Conservation (phyloP, 2,797 vertebrate species). For the Geotria australis region DNA sequence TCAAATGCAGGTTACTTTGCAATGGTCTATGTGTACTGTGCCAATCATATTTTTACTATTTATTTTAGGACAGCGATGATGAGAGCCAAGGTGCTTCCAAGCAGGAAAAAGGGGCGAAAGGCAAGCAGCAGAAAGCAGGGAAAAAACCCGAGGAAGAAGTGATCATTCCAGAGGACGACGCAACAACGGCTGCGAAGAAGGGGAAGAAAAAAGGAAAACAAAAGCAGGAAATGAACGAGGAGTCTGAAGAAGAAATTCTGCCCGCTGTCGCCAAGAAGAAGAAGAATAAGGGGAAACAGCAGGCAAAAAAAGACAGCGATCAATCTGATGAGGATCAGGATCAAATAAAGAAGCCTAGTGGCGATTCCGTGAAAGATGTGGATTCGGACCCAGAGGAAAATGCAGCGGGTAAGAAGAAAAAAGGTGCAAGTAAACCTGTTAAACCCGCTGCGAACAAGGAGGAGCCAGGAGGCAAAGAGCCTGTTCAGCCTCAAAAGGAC, state of each 20-base stretch:
- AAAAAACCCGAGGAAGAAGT: neutral
- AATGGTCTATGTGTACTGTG: too few species aligned
- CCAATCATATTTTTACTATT: too few species aligned
- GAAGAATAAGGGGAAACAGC: too few species aligned
- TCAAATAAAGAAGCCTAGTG: too few species aligned
- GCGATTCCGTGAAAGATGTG: too few species aligned
- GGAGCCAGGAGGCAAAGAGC: conserved; percentile 23
- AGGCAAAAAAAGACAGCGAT: too few species aligned
- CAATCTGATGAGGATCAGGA: too few species aligned
- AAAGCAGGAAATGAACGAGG: neutral
- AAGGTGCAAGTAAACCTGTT: neutral
- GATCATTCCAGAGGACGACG: neutral
- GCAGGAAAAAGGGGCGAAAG: too few species aligned
- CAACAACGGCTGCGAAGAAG: neutral
- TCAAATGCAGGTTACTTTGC: too few species aligned
- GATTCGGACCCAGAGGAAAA: neutral
- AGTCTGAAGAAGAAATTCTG: neutral
- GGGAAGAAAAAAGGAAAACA: neutral
- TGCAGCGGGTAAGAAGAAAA: neutral
- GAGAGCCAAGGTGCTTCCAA: too few species aligned
- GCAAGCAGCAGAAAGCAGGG: neutral
- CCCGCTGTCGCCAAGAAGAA: too few species aligned
- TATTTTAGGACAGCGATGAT: too few species aligned
- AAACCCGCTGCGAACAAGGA: conserved; percentile 12
- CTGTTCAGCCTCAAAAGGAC: conserved; percentile 4